Base-by-base conservation (phyloP, 2,888 invertebrate species). In the Dichetophora obliterata region DNA sequence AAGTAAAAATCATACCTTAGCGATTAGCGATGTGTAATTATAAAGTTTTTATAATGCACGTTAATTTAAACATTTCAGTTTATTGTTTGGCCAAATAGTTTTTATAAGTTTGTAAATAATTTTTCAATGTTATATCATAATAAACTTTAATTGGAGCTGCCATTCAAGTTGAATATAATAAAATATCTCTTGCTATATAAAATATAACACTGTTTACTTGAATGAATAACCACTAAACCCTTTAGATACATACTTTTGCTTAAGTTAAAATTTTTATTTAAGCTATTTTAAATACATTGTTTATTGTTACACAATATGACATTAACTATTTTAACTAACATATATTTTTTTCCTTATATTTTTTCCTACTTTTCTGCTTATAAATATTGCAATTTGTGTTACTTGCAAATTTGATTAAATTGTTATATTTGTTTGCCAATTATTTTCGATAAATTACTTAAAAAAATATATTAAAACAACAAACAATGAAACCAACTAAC, bases 401-500 rank as follows among this genome's bases (percentile, higher is more conserved):
- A 68, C 52, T 22, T 75, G 66, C 65, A 19, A 52, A 34, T 75
- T 34, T 31, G 52, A 37, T 69, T 61, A 2, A 66, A 59, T 70
- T 65, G n/a, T n/a, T 68, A n/a, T 74, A 50, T 50, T 76, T 57
- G 66, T 59, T 65, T 72, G 71, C 59, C n/a, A 19, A 27, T 54
- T 76, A 48, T 61, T 54, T 71, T 65, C 57, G 14, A 27, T 61
- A 19, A 72, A 76, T 65, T 71, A 77, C 65, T 48, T 57, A 75
- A 77, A 71, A 75, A 31, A 79, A 77, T 37, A 78, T 79, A 81
- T 77, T 77, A 65, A 54, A 81, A 79, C 72, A 73, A 57, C 43
- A 69, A 77, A 78, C 57, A 79, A 80, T 57, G 81, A 74, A 81
- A 77, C 74, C 80, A 80, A 82, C 78, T 76, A 79, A 68, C 74